phyloP scores from a whole-genome alignment of 2,888 invertebrate genomes.

The Chrysomela aeneicollis region DNA sequence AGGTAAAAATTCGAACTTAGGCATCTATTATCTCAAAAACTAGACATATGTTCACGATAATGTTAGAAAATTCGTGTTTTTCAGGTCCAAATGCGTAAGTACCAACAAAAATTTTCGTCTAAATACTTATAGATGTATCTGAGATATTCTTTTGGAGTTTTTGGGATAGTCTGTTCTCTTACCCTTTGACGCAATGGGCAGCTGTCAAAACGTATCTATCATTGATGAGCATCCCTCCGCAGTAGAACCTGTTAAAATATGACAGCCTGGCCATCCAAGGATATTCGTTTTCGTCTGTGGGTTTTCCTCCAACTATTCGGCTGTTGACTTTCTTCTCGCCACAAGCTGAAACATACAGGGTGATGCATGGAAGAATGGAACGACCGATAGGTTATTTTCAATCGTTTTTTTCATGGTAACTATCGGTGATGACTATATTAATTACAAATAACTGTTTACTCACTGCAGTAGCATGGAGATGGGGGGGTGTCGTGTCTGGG shows the following conservation, averaged over 20 bases:
- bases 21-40: no score
- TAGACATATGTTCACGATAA: no score
- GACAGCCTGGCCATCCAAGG: slow-evolving; percentile 90
- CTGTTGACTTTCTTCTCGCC: slow-evolving; percentile 83
- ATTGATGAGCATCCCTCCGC: slow-evolving; percentile 87
- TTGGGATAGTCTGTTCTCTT: no score
- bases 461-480: slow-evolving; percentile 72
- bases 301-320: slow-evolving; percentile 83
- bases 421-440: no score
- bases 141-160: no score
- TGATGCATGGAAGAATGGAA: background rate
- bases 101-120: no score
- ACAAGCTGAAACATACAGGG: slow-evolving; percentile 70
- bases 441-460: slow-evolving; percentile 58
- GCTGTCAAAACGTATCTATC: slow-evolving; percentile 89
- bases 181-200: slow-evolving; percentile 92
- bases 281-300: slow-evolving; percentile 79
- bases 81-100: no score
- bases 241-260: slow-evolving; percentile 89
- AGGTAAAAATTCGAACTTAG: no score
- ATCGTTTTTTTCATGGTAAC: no score
- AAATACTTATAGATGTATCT: no score
- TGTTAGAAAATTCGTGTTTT: no score
- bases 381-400: background rate
- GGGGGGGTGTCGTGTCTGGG: slow-evolving; percentile 67